A percentile compares a stretch with the other conserved stretches of the same genome.
These are phyloP conservation scores for Ericerus pela DNA, from an alignment of 1,140 invertebrate genomes.

Conservation along the genomic window DNA sequence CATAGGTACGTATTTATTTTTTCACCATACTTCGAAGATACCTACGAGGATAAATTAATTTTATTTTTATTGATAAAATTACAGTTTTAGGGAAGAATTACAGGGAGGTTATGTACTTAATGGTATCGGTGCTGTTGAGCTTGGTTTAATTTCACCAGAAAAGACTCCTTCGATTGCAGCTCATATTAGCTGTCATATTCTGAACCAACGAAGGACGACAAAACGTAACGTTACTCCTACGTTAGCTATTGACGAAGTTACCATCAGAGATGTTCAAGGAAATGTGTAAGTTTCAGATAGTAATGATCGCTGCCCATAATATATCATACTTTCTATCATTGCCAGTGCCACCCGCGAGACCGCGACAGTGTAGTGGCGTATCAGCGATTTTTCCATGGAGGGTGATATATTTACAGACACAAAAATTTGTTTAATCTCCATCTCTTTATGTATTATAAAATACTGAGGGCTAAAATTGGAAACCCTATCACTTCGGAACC, in stretches of 20 bases:
- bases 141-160: not conserved
- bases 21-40: not conserved
- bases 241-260: not conserved
- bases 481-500: too few species aligned
- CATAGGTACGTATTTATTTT: not conserved
- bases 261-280: not conserved
- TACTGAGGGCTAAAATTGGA: too few species aligned
- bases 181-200: not conserved
- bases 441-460: too few species aligned
- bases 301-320: too few species aligned
- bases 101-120: not conserved
- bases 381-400: too few species aligned
- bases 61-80: slow-evolving; percentile 11
- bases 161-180: not conserved
- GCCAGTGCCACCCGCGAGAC: too few species aligned
- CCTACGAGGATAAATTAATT: not conserved
- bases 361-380: too few species aligned
- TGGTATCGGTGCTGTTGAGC: not conserved
- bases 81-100: slow-evolving; percentile 2
- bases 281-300: not conserved
- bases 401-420: too few species aligned
- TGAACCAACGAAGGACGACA: not conserved
- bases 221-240: not conserved
- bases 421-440: too few species aligned
- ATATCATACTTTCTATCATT: too few species aligned